These are phyloP conservation scores for Pediacus dermestoides DNA, from an alignment of 2,888 invertebrate species.

Conservation along the genomic window DNA sequence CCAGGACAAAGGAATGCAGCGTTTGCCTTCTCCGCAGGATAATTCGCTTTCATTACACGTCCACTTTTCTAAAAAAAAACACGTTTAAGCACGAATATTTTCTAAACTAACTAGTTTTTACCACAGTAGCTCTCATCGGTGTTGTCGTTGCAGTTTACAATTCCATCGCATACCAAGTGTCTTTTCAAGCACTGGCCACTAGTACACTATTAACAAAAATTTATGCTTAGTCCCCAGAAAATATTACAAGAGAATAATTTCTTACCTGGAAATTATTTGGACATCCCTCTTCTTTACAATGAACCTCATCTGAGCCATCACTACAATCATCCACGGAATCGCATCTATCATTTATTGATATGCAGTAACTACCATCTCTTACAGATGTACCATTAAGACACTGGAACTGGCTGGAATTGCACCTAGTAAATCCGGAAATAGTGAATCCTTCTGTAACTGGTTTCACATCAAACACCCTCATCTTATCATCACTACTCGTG, in stretches of 20 bases:
- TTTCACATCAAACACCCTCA: slow-evolving; percentile 28
- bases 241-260: slow-evolving; percentile 7
- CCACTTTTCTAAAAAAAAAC: slow-evolving; percentile 39
- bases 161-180: slow-evolving; percentile 60
- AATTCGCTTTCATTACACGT: slow-evolving; percentile 57
- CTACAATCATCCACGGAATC: slow-evolving; percentile 60
- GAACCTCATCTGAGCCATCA: slow-evolving; percentile 60
- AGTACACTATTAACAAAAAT: slow-evolving; percentile 49
- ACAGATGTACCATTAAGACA: slow-evolving; percentile 57
- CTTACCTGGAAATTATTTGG: slow-evolving; percentile 56
- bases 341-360: slow-evolving; percentile 51
- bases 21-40: slow-evolving; percentile 48
- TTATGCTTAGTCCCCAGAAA: too few relatives aligned
- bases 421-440: slow-evolving; percentile 52
- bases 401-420: slow-evolving; percentile 57
- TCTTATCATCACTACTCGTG: slow-evolving; percentile 10
- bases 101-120: slow-evolving; percentile 45
- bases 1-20: slow-evolving; percentile 58
- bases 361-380: slow-evolving; percentile 57
- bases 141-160: slow-evolving; percentile 59
- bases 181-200: slow-evolving; percentile 59
- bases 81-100: too few relatives aligned
- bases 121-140: slow-evolving; percentile 59
- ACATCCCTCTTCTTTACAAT: slow-evolving; percentile 56
- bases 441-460: slow-evolving; percentile 43